These are phyloP conservation scores for Tridacna crocea DNA, from an alignment of 2,888 invertebrate species.

Conservation along the genomic window DNA sequence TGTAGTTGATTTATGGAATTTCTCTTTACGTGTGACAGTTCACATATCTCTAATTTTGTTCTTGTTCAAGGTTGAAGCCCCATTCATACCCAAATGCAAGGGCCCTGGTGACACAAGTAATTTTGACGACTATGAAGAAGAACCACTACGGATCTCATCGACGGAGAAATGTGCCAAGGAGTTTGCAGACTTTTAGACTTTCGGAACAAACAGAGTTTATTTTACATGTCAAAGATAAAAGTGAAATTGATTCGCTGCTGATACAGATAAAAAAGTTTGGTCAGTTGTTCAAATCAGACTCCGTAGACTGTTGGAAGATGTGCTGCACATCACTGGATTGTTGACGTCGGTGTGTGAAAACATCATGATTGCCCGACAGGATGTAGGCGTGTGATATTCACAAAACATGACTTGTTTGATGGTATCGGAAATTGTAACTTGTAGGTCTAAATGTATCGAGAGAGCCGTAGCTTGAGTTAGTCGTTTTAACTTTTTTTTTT, in stretches of 20 bases:
- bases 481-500: no score
- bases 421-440: no score
- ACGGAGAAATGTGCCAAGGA: constrained; percentile 99
- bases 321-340: constrained; percentile 8
- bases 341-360: not conserved
- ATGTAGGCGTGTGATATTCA: not conserved
- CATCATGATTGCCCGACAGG: not conserved
- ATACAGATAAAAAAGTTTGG: not conserved
- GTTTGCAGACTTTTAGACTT: constrained; percentile 94
- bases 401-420: no score
- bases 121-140: constrained; percentile 99
- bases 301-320: not conserved
- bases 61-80: constrained; percentile 92
- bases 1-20: no score
- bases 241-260: constrained; percentile 3
- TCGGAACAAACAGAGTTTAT: constrained; percentile 5
- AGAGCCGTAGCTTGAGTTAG: no score
- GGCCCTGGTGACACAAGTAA: constrained; percentile 99
- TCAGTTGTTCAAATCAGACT: constrained; percentile 2
- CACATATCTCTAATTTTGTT: not conserved
- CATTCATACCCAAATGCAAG: constrained; percentile 99
- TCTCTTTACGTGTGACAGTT: no score
- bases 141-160: constrained; percentile 98
- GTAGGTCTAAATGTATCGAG: no score
- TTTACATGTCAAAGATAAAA: constrained; percentile 4